These are phyloP conservation scores for Anhinga rufa DNA, from an alignment of 2,113 vertebrate species.

Conservation along the genomic window DNA sequence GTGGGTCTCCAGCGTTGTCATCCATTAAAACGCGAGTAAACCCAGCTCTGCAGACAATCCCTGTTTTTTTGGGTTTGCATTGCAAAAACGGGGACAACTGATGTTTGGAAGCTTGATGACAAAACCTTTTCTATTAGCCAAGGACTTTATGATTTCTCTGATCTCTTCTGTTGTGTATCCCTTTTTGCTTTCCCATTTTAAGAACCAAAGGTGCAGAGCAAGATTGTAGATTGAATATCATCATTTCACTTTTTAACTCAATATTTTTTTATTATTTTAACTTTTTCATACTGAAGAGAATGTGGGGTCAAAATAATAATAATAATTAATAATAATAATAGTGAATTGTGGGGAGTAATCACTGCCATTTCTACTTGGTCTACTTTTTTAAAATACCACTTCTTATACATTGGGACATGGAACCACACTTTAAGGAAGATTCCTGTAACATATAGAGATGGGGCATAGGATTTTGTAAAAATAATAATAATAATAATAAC, in stretches of 20 bases:
- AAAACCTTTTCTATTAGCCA: conserved; percentile 5
- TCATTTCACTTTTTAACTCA: conserved; percentile 67
- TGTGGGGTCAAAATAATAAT: conserved; percentile 64
- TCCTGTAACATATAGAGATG: conserved; percentile 45
- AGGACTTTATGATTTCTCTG: background rate
- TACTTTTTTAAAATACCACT: conserved; percentile 86
- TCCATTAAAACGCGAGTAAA: background rate
- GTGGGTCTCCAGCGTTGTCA: background rate
- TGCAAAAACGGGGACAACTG: background rate
- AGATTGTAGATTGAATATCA: conserved; percentile 75
- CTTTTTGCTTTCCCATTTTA: conserved; percentile 71
- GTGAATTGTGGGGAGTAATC: conserved; percentile 60
- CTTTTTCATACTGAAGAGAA: conserved; percentile 76
- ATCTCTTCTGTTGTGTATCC: background rate
- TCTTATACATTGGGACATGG: conserved; percentile 80
- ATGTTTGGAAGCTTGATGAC: background rate
- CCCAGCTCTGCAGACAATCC: background rate
- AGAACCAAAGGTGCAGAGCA: conserved; percentile 77
- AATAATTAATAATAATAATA: background rate
- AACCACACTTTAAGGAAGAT: conserved; percentile 77
- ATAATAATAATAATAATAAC: background rate
- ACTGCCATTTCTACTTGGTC: conserved; percentile 95
- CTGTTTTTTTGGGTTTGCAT: background rate
- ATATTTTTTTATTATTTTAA: conserved; percentile 72
- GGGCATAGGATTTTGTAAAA: conserved; percentile 66